phyloP scores from a whole-genome alignment of 2,888 invertebrate species.

The Andrena marginata region DNA sequence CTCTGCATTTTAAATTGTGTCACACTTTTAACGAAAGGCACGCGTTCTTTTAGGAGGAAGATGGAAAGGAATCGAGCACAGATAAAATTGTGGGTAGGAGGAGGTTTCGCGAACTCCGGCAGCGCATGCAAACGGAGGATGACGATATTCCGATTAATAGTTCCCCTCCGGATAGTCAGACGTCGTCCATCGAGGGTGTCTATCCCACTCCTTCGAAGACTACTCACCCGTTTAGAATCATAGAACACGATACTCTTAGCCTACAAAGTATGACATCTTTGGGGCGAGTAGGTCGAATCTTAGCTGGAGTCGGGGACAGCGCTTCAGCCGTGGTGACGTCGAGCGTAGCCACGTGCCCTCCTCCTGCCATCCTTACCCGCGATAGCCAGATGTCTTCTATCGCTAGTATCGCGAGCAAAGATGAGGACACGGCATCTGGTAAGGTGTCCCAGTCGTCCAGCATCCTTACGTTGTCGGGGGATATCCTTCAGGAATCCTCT shows the following conservation, averaged over 20 bases:
- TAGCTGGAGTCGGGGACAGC: constrained; percentile 88
- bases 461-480: constrained; percentile 81
- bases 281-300: constrained; percentile 92
- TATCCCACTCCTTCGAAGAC: constrained; percentile 89
- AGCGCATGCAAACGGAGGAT: constrained; percentile 95
- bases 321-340: constrained; percentile 77
- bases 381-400: constrained; percentile 81
- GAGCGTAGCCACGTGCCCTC: constrained; percentile 73
- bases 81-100: constrained; percentile 87
- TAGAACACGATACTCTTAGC: constrained; percentile 95
- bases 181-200: constrained; percentile 92
- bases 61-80: constrained; percentile 74
- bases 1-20: background rate
- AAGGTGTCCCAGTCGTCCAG: constrained; percentile 83
- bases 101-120: constrained; percentile 93
- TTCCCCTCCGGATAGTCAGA: constrained; percentile 92
- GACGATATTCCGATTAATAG: constrained; percentile 90
- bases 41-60: constrained; percentile 84
- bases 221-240: constrained; percentile 93
- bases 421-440: constrained; percentile 82
- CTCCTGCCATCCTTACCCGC: constrained; percentile 72
- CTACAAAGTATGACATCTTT: constrained; percentile 95
- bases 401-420: constrained; percentile 81
- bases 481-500: constrained; percentile 78
- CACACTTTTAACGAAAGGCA: background rate